A percentile compares a stretch with the other conserved stretches of the same genome.
Evolutionary conservation across 1,140 invertebrate species (phyloP).

Genomic region (Trigoniulus corallinus): DNA sequence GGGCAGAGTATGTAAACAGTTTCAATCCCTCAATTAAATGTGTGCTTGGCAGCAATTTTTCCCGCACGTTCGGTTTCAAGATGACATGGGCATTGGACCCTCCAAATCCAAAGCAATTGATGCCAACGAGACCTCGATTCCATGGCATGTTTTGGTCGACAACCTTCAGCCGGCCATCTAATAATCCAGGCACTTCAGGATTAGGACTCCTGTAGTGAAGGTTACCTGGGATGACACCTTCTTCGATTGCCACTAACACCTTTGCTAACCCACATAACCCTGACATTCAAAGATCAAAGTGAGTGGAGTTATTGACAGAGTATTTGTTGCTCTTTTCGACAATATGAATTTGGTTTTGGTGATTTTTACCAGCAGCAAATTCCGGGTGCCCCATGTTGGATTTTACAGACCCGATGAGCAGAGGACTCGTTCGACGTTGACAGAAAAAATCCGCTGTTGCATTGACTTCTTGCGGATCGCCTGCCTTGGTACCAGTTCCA

Average conservation of each 20-base stretch:
- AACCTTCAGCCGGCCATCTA: neutral
- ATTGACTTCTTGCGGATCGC: constrained; percentile 38
- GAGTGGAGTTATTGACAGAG: no score
- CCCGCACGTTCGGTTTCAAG: constrained; percentile 18
- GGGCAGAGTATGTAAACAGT: constrained; percentile 58
- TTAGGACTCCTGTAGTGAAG: constrained; percentile 35
- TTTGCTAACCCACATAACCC: constrained; percentile 29
- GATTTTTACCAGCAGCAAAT: constrained; percentile 33
- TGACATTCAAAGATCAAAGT: constrained; percentile 7
- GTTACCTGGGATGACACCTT: constrained; percentile 32
- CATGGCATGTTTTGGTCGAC: constrained; percentile 27
- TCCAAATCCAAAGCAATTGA: constrained; percentile 47
- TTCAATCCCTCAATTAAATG: neutral
- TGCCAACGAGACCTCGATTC: constrained; percentile 31
- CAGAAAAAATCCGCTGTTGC: constrained; percentile 35
- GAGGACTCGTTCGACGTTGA: constrained; percentile 20
- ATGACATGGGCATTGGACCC: constrained; percentile 43
- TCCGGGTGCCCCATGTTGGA: constrained; percentile 42
- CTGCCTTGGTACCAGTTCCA: constrained; percentile 39
- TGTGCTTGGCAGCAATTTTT: neutral
- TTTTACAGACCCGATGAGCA: constrained; percentile 38
- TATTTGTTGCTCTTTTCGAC: no score
- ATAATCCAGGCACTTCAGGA: constrained; percentile 26
- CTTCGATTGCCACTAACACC: constrained; percentile 31
- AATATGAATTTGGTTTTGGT: constrained; percentile 5